phyloP scores from a whole-genome alignment of 2,888 invertebrate genomes.

The Fragum sueziense region DNA sequence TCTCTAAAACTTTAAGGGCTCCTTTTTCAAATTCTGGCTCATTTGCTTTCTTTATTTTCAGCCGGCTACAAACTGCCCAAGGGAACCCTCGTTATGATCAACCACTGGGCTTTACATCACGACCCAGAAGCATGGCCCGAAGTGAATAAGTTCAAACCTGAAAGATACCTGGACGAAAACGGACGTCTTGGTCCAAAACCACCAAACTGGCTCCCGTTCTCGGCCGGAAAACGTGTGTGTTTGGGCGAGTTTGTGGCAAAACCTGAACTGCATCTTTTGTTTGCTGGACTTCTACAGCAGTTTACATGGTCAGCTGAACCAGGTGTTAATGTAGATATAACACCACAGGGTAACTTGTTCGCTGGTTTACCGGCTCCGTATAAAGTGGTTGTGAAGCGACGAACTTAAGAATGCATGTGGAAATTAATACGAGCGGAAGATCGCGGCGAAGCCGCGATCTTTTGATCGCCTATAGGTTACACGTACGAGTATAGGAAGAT shows the following conservation, averaged over 20 bases:
- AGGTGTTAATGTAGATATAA: neutral
- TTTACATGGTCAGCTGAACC: neutral
- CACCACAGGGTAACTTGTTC: neutral
- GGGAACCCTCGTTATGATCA: too few species aligned
- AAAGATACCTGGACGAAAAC: too few species aligned
- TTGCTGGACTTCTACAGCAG: conserved; percentile 12
- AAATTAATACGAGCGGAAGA: too few species aligned
- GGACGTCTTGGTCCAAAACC: too few species aligned
- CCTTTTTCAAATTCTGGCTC: too few species aligned
- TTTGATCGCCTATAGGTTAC: too few species aligned
- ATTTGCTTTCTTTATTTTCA: too few species aligned
- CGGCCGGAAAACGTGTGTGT: neutral
- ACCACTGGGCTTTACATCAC: conserved; percentile 65
- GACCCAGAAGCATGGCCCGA: conserved; percentile 70
- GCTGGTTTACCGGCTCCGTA: neutral
- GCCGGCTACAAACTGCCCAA: neutral
- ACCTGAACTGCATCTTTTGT: conserved; percentile 67
- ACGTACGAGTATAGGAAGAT: too few species aligned
- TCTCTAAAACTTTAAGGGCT: too few species aligned
- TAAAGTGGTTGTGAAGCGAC: neutral
- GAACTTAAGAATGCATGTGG: too few species aligned
- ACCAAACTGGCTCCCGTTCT: too few species aligned
- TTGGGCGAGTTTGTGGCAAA: conserved; percentile 72
- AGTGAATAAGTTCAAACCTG: conserved; percentile 67
- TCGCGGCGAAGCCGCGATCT: too few species aligned